A percentile compares a stretch with the other conserved stretches of the same genome.
Evolutionary conservation across 1,140 invertebrate species (phyloP).

Genomic region (Calephelis virginiensis): DNA sequence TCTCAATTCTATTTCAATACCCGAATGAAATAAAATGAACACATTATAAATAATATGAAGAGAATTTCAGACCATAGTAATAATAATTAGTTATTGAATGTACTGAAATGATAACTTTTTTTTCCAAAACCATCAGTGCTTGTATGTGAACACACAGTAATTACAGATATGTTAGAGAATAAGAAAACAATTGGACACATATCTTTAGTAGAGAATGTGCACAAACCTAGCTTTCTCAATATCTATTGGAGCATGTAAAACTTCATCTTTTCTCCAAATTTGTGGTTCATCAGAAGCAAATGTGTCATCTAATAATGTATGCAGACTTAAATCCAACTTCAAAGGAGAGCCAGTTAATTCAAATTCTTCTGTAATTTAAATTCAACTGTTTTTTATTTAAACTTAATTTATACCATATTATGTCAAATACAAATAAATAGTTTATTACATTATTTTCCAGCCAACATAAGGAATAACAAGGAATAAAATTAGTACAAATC

Average conservation of each 20-base stretch:
- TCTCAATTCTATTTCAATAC: too few species aligned
- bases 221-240: slow-evolving; percentile 61
- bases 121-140: too few species aligned
- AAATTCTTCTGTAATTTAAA: slow-evolving; percentile 55
- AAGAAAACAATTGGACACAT: too few species aligned
- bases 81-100: too few species aligned
- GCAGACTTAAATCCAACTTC: slow-evolving; percentile 71
- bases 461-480: background rate
- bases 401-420: background rate
- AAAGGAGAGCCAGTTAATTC: slow-evolving; percentile 74
- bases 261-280: slow-evolving; percentile 68
- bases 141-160: too few species aligned
- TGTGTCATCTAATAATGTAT: slow-evolving; percentile 72
- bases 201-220: slow-evolving; percentile 8
- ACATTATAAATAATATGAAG: too few species aligned
- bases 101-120: too few species aligned
- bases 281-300: slow-evolving; percentile 67
- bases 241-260: slow-evolving; percentile 50
- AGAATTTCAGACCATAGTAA: too few species aligned
- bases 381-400: background rate
- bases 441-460: too few species aligned
- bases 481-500: background rate
- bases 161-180: too few species aligned
- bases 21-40: too few species aligned
- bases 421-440: too few species aligned